Evolutionary conservation across 2,888 invertebrate genomes (phyloP).

Genomic region (Tupiocoris notatus): DNA sequence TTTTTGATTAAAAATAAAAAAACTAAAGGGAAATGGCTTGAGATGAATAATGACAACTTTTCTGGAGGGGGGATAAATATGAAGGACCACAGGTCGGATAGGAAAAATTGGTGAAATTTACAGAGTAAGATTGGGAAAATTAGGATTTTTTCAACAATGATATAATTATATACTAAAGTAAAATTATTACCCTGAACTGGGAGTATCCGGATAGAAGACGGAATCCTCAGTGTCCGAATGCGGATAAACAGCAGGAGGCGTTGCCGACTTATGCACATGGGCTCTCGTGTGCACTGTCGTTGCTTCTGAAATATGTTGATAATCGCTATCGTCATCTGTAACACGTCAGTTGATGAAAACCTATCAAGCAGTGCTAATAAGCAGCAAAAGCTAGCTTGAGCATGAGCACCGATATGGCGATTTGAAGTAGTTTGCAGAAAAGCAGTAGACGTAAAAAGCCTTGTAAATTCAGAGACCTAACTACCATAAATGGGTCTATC

Average conservation of each 20-base stretch:
- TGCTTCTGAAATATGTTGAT: constrained; percentile 61
- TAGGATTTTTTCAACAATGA: too few species aligned
- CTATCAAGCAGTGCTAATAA: neutral
- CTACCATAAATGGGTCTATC: too few species aligned
- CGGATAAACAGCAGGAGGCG: constrained; percentile 49
- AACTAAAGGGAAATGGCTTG: too few species aligned
- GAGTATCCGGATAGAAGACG: constrained; percentile 52
- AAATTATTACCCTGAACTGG: constrained; percentile 47
- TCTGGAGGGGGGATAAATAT: too few species aligned
- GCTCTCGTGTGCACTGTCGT: constrained; percentile 52
- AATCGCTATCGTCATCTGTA: constrained; percentile 56
- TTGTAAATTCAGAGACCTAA: too few species aligned
- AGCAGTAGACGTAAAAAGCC: too few species aligned
- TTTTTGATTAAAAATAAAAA: too few species aligned
- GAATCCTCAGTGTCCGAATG: constrained; percentile 52
- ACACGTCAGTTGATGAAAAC: constrained; percentile 3
- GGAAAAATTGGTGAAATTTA: too few species aligned
- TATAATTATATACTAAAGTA: neutral
- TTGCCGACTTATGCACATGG: constrained; percentile 45
- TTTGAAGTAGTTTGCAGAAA: neutral
- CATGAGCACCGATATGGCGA: neutral
- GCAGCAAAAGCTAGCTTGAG: neutral
- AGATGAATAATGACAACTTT: too few species aligned
- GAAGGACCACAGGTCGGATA: too few species aligned
- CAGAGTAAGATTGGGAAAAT: too few species aligned